phyloP scores from a whole-genome alignment of 2,888 invertebrate species.

The Stenodera caucasica region DNA sequence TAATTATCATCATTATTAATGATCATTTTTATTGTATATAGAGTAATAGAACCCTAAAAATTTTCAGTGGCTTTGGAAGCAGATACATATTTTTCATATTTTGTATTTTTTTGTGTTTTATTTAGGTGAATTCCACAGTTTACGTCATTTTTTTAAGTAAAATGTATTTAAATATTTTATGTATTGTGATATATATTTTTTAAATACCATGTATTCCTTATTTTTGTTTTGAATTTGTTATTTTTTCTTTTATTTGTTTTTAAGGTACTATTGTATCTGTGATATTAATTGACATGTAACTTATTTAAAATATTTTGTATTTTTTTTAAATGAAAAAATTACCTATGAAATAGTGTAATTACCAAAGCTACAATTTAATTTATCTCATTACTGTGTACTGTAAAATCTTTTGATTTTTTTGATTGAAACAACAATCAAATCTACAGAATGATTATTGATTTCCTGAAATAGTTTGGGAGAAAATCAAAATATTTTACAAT shows the following conservation, averaged over 20 bases:
- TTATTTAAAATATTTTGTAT: constrained; percentile 39
- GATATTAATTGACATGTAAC: constrained; percentile 44
- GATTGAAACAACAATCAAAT: constrained; percentile 13
- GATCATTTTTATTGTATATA: too few species aligned
- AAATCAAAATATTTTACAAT: constrained; percentile 52
- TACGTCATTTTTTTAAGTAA: constrained; percentile 23
- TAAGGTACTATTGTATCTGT: constrained; percentile 25
- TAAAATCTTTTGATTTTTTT: constrained; percentile 51
- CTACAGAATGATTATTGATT: neutral
- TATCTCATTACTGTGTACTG: constrained; percentile 50
- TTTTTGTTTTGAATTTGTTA: neutral
- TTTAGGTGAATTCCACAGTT: constrained; percentile 47
- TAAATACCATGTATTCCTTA: constrained; percentile 31
- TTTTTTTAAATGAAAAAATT: constrained; percentile 31
- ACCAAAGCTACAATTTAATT: constrained; percentile 30
- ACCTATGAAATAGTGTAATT: constrained; percentile 29
- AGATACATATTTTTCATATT: constrained; percentile 45
- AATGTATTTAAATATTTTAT: constrained; percentile 21
- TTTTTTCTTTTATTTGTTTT: constrained; percentile 23
- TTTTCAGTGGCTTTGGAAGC: constrained; percentile 46
- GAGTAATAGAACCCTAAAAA: constrained; percentile 42
- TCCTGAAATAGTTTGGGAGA: neutral
- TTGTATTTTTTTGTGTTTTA: constrained; percentile 50
- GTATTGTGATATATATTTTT: constrained; percentile 24
- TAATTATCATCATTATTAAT: too few species aligned